Evolutionary conservation across 2,888 invertebrate species (phyloP).

Genomic region (Chloroclysta siterata): DNA sequence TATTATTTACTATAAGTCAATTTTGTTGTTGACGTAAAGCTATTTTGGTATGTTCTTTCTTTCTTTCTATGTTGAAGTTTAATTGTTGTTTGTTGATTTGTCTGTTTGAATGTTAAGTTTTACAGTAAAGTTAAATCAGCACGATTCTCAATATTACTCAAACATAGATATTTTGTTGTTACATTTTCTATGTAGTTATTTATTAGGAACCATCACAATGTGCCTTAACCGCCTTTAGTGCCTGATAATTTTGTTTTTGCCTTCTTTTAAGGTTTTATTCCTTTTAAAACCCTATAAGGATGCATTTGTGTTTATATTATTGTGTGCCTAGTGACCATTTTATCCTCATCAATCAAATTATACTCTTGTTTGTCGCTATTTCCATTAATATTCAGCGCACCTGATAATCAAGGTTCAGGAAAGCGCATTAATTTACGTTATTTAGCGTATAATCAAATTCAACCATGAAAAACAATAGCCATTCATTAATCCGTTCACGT

Average conservation of each 20-base stretch:
- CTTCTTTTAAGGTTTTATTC: conserved; percentile 60
- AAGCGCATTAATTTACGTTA: conserved; percentile 41
- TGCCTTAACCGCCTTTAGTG: conserved; percentile 74
- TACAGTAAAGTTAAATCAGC: not conserved
- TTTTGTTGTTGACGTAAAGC: not conserved
- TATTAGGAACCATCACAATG: conserved; percentile 61
- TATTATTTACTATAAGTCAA: not conserved
- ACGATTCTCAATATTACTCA: not conserved
- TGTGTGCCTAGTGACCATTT: conserved; percentile 57
- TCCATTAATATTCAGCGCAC: conserved; percentile 32
- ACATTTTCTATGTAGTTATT: conserved; percentile 9
- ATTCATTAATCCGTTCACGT: conserved; percentile 27
- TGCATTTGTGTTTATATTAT: conserved; percentile 31
- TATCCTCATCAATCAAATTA: conserved; percentile 48
- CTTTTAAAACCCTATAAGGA: conserved; percentile 31
- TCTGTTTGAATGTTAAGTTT: conserved; percentile 1
- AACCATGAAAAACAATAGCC: conserved; percentile 37
- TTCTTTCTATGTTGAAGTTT: not conserved
- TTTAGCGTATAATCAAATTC: conserved; percentile 43
- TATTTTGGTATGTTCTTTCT: not conserved
- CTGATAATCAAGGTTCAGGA: conserved; percentile 24
- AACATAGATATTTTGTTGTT: not conserved
- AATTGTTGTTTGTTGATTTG: conserved; percentile 2
- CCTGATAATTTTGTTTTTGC: conserved; percentile 57
- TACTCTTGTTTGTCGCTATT: conserved; percentile 28